Evolutionary conservation across 92 coral and sea anemone genomes (phyloP).

Genomic region (Parazoanthus atlanticus): DNA sequence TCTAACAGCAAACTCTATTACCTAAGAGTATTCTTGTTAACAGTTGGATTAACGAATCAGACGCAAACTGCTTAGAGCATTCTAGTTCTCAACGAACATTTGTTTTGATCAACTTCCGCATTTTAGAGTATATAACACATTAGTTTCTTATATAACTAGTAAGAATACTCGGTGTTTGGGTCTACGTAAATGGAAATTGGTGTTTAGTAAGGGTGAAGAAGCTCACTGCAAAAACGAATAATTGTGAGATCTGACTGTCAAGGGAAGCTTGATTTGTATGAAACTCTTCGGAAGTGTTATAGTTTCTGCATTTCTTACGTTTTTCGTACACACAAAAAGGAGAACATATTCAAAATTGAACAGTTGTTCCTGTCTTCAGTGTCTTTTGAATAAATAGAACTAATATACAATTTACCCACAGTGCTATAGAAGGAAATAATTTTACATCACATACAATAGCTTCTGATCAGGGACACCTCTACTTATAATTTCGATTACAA

Average conservation of each 20-base stretch:
- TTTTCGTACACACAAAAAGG: background rate
- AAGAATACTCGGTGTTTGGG: too few species aligned
- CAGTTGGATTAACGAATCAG: background rate
- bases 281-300: background rate
- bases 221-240: background rate
- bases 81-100: too few species aligned
- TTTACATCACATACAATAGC: too few species aligned
- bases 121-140: background rate
- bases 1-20: background rate
- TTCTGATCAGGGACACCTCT: too few species aligned
- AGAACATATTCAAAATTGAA: background rate
- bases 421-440: too few species aligned
- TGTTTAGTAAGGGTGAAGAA: background rate
- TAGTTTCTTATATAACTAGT: background rate
- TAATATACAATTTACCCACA: too few species aligned
- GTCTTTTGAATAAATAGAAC: too few species aligned
- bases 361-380: background rate
- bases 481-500: too few species aligned
- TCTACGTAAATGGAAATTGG: background rate
- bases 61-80: too few species aligned
- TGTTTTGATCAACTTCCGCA: background rate
- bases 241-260: background rate
- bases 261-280: background rate
- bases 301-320: background rate
- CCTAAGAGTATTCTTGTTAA: background rate